These are phyloP conservation scores for Dinomys branickii DNA, from an alignment of 2,113 vertebrate species.

Conservation along the genomic window DNA sequence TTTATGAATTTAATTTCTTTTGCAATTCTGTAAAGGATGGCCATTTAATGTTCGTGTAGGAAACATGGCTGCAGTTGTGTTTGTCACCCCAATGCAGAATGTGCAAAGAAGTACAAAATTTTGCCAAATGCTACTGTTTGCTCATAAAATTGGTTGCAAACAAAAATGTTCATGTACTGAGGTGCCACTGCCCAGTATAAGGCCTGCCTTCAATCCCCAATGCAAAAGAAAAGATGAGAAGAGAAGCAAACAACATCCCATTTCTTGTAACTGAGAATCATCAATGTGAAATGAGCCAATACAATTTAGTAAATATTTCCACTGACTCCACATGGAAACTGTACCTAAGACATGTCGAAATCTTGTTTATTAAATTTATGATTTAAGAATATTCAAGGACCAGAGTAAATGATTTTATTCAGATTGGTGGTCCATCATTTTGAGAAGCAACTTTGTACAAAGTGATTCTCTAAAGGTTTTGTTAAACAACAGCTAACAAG, in stretches of 20 bases:
- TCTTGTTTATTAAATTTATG: conserved; percentile 34
- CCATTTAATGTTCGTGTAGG: neutral
- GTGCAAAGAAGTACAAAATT: neutral
- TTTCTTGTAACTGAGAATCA: conserved; percentile 55
- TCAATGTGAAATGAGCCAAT: neutral
- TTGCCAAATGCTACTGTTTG: neutral
- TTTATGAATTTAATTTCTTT: neutral
- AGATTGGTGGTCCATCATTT: conserved; percentile 26
- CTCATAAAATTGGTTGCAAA: neutral
- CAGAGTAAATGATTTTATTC: conserved; percentile 32
- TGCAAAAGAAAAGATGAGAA: neutral
- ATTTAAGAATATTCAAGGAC: conserved; percentile 27
- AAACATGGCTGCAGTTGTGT: neutral
- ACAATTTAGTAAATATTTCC: conserved; percentile 9
- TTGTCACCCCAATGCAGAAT: neutral
- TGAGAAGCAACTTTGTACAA: conserved; percentile 48
- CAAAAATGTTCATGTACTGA: neutral
- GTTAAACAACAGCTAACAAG: conserved; percentile 62
- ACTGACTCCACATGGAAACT: conserved; percentile 25
- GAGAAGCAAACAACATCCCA: neutral
- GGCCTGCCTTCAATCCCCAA: neutral
- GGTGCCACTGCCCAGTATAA: too few species aligned
- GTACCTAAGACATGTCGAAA: conserved; percentile 28
- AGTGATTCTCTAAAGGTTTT: conserved; percentile 44
- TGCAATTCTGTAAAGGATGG: neutral